Evolutionary conservation across 2,113 vertebrate species (phyloP).

Genomic region (Pachyramphus minor): DNA sequence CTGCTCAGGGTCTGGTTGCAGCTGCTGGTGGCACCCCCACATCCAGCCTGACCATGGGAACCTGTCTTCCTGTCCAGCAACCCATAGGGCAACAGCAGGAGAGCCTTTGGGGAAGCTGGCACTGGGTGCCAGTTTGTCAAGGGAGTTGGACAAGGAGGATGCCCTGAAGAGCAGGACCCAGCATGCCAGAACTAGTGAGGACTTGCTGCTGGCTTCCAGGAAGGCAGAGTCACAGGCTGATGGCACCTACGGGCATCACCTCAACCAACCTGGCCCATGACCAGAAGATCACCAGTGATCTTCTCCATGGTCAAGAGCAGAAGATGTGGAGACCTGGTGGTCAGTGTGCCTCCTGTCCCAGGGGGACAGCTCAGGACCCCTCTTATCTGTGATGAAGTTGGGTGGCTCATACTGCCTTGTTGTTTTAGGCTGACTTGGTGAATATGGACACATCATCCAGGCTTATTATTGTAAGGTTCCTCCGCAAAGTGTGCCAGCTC

Average conservation of each 20-base stretch:
- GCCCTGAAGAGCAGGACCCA: neutral
- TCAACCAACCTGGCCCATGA: neutral
- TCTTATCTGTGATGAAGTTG: neutral
- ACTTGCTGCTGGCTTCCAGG: neutral
- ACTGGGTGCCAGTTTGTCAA: neutral
- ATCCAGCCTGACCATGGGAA: neutral
- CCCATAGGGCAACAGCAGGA: neutral
- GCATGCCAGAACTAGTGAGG: neutral
- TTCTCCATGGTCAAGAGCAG: neutral
- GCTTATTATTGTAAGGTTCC: conserved; percentile 26
- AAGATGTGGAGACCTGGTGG: neutral
- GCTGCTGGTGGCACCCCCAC: neutral
- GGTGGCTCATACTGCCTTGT: neutral
- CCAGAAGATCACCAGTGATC: accelerated
- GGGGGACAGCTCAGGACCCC: neutral
- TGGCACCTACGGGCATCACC: neutral
- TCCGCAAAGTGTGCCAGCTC: conserved; percentile 9
- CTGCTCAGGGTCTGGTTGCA: neutral
- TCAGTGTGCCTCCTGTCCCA: neutral
- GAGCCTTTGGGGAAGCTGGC: neutral
- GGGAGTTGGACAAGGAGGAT: neutral
- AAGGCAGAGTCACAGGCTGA: neutral
- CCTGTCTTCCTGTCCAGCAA: neutral
- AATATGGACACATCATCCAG: neutral
- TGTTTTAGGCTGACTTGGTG: neutral